Evolutionary conservation across 2,113 vertebrate genomes (phyloP).

Genomic region (Corydoras sp.): DNA sequence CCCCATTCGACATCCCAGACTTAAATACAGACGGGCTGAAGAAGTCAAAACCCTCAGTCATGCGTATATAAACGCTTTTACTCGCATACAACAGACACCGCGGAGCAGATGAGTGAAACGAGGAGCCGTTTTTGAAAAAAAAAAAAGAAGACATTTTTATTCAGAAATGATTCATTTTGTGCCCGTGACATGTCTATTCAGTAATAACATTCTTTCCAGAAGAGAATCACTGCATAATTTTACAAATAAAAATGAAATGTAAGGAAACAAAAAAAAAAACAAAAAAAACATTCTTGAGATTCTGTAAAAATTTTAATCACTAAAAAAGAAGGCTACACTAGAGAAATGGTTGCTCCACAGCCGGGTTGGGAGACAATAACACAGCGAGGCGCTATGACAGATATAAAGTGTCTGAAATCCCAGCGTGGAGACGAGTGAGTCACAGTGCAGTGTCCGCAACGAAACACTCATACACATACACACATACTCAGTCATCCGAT

Average conservation of each 20-base stretch:
- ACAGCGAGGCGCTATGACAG: slow-evolving; percentile 27
- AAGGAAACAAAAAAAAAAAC: slow-evolving; percentile 28
- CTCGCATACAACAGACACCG: slow-evolving; percentile 33
- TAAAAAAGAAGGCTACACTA: slow-evolving; percentile 57
- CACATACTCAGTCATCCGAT: slow-evolving; percentile 51
- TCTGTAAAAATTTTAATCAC: slow-evolving; percentile 41
- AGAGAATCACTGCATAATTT: slow-evolving; percentile 46
- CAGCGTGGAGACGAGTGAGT: slow-evolving; percentile 52
- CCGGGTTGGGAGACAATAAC: slow-evolving; percentile 23
- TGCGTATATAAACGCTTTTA: slow-evolving; percentile 3
- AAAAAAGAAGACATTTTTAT: slow-evolving; percentile 55
- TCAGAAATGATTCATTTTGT: slow-evolving; percentile 65
- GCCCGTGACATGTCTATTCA: slow-evolving; percentile 45
- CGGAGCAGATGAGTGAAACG: not conserved
- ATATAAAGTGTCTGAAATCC: slow-evolving; percentile 25
- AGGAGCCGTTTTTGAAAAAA: slow-evolving; percentile 50
- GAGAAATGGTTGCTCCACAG: slow-evolving; percentile 49
- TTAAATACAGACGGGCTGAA: not conserved
- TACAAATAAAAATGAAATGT: slow-evolving; percentile 38
- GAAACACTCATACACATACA: slow-evolving; percentile 34
- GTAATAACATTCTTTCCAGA: slow-evolving; percentile 43
- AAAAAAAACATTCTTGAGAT: slow-evolving; percentile 37
- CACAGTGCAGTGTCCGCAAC: slow-evolving; percentile 67
- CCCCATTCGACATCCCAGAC: not conserved
- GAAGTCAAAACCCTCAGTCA: not conserved